Base-by-base conservation (phyloP, 2,797 vertebrate species). In the Hippoglossus hippoglossus region DNA sequence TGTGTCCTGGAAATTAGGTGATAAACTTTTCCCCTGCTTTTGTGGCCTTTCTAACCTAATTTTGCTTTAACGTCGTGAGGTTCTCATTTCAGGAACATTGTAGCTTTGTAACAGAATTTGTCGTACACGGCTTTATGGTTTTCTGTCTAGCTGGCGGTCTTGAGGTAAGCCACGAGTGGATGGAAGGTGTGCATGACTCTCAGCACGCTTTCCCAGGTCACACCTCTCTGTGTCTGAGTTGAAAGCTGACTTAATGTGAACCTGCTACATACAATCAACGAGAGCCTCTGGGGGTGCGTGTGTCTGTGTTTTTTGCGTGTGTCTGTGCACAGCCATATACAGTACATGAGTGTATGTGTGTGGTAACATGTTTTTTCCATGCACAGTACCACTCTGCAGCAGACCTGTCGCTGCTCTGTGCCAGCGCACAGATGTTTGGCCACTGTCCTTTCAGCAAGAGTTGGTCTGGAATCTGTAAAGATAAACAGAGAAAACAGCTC, bases 351-450 rank as follows among this genome's bases (percentile, higher is more conserved):
- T 5, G 34, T 24, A 41, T 64, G 75, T 80, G 41, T 58, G 67
- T 39, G 36, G 36, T 62, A 86, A 86, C 63, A 80, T 86, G 3
- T 3, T 80, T 89, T 86, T 92, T 89, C 75, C 74, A 71, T 89
- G 79, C 83, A 87, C 87, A 85, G 82, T 71, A 93, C 90, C 85
- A 91, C 91, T 91, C 82, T 91, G 89, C 86, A 91, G 81, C 87
- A 94, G 93, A 93, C 80, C 79, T 84, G 85, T 92, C 80, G 72
- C 93, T 77, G 77, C 75, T 82, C 76, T 73, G 72, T 88, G 93
- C 90, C 94, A 94, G 88, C 90, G 69, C 83, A 87, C 95, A 95
- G 93, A 93, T 93, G 90, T 94, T 93, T 93, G 87, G 88, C 92
- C 88, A 81, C 80, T 76, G 80, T 81, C 79, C 73, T 91, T 87